A percentile compares a stretch with the other conserved stretches of the same genome.
Evolutionary conservation across 2,888 invertebrate species (phyloP).

Genomic region (Meandrusa payeni): DNA sequence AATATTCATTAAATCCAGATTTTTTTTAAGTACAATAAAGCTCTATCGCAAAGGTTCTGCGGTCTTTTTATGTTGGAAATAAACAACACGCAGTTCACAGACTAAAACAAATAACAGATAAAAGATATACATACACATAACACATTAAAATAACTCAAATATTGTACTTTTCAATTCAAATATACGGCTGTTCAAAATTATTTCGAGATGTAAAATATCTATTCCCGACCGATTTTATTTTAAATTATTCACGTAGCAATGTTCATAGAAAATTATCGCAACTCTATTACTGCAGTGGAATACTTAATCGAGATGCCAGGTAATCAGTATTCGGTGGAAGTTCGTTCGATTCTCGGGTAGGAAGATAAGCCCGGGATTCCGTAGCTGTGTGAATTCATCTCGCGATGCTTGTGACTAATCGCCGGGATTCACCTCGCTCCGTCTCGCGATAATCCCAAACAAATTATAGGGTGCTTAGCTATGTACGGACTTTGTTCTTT

Average conservation of each 20-base stretch:
- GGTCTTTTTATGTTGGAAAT: no score
- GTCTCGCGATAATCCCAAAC: conserved; percentile 74
- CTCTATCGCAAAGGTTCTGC: no score
- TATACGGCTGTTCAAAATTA: no score
- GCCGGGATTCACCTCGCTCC: conserved; percentile 67
- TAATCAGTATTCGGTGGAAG: conserved; percentile 72
- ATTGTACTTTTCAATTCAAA: no score
- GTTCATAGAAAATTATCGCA: conserved; percentile 67
- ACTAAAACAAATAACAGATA: no score
- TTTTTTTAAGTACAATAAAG: no score
- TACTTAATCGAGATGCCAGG: conserved; percentile 59
- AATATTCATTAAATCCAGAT: no score
- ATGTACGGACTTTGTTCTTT: conserved; percentile 54
- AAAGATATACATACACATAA: no score
- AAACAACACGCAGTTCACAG: no score
- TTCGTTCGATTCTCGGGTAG: conserved; percentile 46
- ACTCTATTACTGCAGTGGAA: conserved; percentile 67
- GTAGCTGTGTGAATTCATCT: conserved; percentile 46
- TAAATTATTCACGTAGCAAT: conserved; percentile 37
- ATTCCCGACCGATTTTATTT: conserved; percentile 24
- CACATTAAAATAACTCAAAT: no score
- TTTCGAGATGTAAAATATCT: background rate
- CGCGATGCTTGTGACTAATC: conserved; percentile 78
- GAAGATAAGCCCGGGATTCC: conserved; percentile 55
- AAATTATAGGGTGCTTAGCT: conserved; percentile 71